phyloP scores from a whole-genome alignment of 1,140 invertebrate species.

The Microplitis demolitor region DNA sequence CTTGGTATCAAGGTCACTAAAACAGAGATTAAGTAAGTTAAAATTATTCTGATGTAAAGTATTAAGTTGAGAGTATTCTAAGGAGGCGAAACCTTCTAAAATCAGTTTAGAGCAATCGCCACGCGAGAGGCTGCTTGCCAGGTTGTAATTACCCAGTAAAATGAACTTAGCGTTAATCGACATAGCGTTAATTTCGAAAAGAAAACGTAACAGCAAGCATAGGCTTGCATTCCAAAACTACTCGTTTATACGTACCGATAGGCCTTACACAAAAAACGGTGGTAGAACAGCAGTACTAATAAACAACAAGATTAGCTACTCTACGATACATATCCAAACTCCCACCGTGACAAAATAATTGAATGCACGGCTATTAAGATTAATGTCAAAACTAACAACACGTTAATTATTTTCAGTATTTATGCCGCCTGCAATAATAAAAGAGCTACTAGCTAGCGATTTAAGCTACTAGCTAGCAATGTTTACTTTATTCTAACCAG shows the following conservation, averaged over 20 bases:
- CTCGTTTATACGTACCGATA: slow-evolving; percentile 9
- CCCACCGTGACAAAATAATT: background rate
- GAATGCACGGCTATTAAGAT: slow-evolving; percentile 45
- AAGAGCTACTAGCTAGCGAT: background rate
- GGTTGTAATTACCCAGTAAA: too few species aligned
- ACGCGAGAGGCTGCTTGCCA: too few species aligned
- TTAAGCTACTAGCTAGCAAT: background rate
- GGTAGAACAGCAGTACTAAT: slow-evolving; percentile 19
- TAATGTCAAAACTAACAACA: background rate
- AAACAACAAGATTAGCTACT: background rate
- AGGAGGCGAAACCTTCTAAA: too few species aligned
- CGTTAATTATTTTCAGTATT: background rate
- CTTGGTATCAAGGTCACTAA: too few species aligned
- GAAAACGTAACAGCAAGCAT: slow-evolving; percentile 7
- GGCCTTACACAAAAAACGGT: background rate
- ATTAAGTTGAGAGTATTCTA: too few species aligned
- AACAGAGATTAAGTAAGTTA: too few species aligned
- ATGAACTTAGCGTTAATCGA: too few species aligned
- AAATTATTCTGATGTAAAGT: too few species aligned
- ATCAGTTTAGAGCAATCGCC: too few species aligned
- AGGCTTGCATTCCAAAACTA: background rate
- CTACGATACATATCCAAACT: background rate
- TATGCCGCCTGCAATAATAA: background rate
- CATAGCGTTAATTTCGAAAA: slow-evolving; percentile 10
- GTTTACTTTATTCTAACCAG: slow-evolving; percentile 18